A percentile compares a stretch with the other conserved stretches of the same genome.
These are phyloP conservation scores for Caenorhabditis remanei DNA, from an alignment of 1,140 invertebrate genomes.

Conservation along the genomic window DNA sequence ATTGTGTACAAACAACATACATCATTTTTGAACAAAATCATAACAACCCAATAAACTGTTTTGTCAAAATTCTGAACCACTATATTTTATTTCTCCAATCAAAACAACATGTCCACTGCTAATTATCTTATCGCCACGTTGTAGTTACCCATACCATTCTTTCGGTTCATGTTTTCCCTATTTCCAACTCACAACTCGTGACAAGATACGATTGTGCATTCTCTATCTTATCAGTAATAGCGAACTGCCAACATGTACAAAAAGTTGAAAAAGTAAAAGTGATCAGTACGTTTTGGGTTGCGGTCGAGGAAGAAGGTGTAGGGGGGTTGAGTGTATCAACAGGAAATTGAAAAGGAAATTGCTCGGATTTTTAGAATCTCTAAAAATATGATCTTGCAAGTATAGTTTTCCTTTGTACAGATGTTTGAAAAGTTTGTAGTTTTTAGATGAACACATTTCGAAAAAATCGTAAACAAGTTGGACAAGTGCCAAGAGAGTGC, in stretches of 20 bases:
- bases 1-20: neutral
- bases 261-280: neutral
- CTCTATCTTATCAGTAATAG: conserved; percentile 28
- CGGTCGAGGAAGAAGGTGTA: too few species aligned
- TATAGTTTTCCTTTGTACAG: too few species aligned
- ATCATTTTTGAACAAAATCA: neutral
- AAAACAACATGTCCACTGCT: neutral
- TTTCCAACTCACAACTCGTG: neutral
- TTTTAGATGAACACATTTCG: too few species aligned
- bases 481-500: conserved; percentile 10
- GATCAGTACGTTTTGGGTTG: neutral
- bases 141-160: neutral
- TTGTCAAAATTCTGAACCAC: neutral
- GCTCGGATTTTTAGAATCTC: too few species aligned
- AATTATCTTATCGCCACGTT: conserved; percentile 16
- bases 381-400: too few species aligned
- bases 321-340: too few species aligned
- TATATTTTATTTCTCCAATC: neutral
- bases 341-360: too few species aligned
- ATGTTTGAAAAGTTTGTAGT: too few species aligned
- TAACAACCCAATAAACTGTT: neutral
- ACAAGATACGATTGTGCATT: conserved; percentile 12
- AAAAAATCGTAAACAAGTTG: conserved; percentile 15
- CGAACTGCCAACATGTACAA: conserved; percentile 33
- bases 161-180: neutral